A percentile compares a stretch with the other conserved stretches of the same genome.
Evolutionary conservation across 2,888 invertebrate species (phyloP).

Genomic region (Mythimna albipuncta): DNA sequence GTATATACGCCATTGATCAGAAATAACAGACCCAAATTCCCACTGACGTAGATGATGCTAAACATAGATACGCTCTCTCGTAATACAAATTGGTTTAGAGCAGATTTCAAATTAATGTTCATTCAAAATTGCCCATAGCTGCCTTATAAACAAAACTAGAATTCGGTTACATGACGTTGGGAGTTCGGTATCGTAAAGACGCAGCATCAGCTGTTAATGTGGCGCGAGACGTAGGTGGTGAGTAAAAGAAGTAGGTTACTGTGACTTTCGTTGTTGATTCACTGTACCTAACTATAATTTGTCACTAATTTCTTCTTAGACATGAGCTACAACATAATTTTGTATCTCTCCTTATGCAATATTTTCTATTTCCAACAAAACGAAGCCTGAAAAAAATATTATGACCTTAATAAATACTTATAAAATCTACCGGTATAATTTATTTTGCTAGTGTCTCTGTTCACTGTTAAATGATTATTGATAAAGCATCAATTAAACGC

Average conservation of each 20-base stretch:
- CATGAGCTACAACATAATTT: neutral
- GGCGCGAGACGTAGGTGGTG: conserved; percentile 2
- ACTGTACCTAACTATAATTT: conserved; percentile 6
- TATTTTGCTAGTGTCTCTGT: neutral
- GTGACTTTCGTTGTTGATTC: neutral
- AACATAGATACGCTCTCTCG: conserved; percentile 69
- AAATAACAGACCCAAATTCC: conserved; percentile 66
- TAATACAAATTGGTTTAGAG: conserved; percentile 48
- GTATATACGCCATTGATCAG: conserved; percentile 69
- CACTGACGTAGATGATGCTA: conserved; percentile 63
- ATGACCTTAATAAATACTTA: neutral
- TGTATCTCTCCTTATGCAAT: too few species aligned
- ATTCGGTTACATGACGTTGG: conserved; percentile 59
- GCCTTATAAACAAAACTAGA: conserved; percentile 84
- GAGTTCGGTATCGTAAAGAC: conserved; percentile 1
- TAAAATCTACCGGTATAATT: neutral
- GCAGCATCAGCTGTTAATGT: conserved; percentile 26
- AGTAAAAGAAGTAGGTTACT: conserved; percentile 26
- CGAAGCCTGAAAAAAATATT: neutral
- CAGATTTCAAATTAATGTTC: conserved; percentile 31
- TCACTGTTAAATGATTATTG: neutral
- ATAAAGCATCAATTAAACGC: neutral
- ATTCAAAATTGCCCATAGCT: conserved; percentile 54
- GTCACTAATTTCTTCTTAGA: conserved; percentile 2
- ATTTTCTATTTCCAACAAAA: neutral